A percentile compares a stretch with the other conserved stretches of the same genome.
These are phyloP conservation scores for Bungarus multicinctus DNA, from an alignment of 2,113 vertebrate genomes.

Conservation along the genomic window DNA sequence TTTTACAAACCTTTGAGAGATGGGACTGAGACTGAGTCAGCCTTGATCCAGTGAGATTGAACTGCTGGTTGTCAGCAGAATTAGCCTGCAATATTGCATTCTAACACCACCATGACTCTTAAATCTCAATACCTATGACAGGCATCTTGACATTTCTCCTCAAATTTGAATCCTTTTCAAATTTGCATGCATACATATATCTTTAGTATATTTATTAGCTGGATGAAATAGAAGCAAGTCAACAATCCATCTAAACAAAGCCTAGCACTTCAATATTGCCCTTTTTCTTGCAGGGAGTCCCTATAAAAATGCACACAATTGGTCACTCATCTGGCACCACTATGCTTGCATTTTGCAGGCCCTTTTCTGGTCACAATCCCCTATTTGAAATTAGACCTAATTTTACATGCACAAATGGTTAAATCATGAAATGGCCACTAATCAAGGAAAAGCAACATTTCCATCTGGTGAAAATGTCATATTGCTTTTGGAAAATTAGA, in stretches of 20 bases:
- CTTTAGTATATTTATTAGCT: background rate
- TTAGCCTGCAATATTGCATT: background rate
- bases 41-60: background rate
- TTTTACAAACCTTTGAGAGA: background rate
- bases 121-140: background rate
- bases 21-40: background rate
- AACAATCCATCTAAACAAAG: background rate
- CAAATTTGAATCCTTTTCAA: background rate
- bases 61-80: background rate
- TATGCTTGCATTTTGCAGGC: background rate
- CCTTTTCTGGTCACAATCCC: background rate
- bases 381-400: background rate
- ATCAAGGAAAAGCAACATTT: background rate
- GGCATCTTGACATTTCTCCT: background rate
- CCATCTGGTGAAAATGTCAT: background rate
- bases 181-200: background rate
- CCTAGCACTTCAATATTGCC: background rate
- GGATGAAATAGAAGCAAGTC: background rate
- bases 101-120: background rate
- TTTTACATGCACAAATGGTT: background rate
- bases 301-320: background rate
- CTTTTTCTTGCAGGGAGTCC: background rate
- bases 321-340: background rate
- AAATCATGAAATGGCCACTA: background rate
- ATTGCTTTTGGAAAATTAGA: background rate